Percentiles rank a stretch among this genome's conserved stretches.
These are phyloP conservation scores for Dryobates pubescens DNA, from an alignment of 2,797 vertebrate genomes.

Conservation along the genomic window DNA sequence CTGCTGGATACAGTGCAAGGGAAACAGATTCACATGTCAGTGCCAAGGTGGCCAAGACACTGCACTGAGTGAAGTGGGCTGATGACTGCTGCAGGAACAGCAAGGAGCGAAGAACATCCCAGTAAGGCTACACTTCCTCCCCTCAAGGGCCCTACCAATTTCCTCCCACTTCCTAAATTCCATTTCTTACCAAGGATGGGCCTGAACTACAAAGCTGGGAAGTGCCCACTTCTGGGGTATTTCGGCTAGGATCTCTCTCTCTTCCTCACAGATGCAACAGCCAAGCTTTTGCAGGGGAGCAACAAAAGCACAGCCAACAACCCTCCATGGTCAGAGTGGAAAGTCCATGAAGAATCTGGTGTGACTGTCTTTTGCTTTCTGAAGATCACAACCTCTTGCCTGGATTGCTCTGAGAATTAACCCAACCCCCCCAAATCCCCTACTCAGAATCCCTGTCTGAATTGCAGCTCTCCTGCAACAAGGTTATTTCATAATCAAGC, in stretches of 20 bases:
- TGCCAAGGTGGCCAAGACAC: background rate
- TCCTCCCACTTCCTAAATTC: background rate
- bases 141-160: background rate
- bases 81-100: background rate
- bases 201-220: background rate
- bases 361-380: background rate
- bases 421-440: rapidly evolving
- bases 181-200: background rate
- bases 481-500: background rate
- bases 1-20: background rate
- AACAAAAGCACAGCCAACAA: no score
- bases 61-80: background rate
- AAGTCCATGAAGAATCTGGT: background rate
- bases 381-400: background rate
- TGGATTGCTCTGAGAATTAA: background rate
- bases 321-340: background rate
- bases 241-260: background rate
- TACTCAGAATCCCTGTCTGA: background rate
- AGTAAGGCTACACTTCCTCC: background rate
- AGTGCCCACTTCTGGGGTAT: background rate
- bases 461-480: background rate
- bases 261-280: background rate
- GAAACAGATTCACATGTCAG: background rate
- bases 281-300: background rate
- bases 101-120: background rate